A percentile compares a stretch with the other conserved stretches of the same genome.
Conservation (phyloP, 1,140 invertebrate genomes). For the Sinonovacula constricta region DNA sequence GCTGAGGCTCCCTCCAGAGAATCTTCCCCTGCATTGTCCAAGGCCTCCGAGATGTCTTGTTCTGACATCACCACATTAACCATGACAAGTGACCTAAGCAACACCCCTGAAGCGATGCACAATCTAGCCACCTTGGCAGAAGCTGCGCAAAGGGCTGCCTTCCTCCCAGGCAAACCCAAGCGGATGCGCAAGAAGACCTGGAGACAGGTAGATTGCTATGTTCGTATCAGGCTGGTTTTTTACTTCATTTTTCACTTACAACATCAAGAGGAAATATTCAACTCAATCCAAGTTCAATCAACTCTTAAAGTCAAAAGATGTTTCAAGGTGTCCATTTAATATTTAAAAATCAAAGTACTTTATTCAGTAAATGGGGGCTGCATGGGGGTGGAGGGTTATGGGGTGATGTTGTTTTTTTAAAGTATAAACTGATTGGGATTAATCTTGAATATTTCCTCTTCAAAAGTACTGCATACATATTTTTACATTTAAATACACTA, state of each 20-base stretch:
- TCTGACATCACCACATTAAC: neutral
- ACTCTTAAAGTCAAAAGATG: too few relatives aligned
- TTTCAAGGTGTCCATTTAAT: too few relatives aligned
- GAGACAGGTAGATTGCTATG: slow-evolving; percentile 73
- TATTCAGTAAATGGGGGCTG: too few relatives aligned
- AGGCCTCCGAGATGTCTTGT: neutral
- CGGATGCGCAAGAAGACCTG: slow-evolving; percentile 73
- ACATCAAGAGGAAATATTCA: slow-evolving; percentile 19
- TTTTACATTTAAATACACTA: too few relatives aligned
- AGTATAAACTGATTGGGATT: too few relatives aligned
- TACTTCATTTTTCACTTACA: slow-evolving; percentile 56
- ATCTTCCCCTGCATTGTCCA: neutral
- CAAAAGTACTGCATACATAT: too few relatives aligned
- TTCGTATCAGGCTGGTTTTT: slow-evolving; percentile 66
- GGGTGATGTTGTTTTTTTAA: too few relatives aligned
- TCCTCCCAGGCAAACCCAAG: slow-evolving; percentile 59
- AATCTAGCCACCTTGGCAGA: slow-evolving; percentile 72
- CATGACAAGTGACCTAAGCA: neutral
- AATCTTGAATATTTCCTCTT: too few relatives aligned
- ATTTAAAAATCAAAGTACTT: too few relatives aligned
- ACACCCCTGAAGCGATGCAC: slow-evolving; percentile 42
- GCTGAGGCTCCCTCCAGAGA: neutral
- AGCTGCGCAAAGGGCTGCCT: slow-evolving; percentile 59
- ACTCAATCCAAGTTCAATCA: too few relatives aligned
- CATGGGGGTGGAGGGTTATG: too few relatives aligned